Evolutionary conservation across 2,113 vertebrate genomes (phyloP).

Genomic region (Hystrix cristata): DNA sequence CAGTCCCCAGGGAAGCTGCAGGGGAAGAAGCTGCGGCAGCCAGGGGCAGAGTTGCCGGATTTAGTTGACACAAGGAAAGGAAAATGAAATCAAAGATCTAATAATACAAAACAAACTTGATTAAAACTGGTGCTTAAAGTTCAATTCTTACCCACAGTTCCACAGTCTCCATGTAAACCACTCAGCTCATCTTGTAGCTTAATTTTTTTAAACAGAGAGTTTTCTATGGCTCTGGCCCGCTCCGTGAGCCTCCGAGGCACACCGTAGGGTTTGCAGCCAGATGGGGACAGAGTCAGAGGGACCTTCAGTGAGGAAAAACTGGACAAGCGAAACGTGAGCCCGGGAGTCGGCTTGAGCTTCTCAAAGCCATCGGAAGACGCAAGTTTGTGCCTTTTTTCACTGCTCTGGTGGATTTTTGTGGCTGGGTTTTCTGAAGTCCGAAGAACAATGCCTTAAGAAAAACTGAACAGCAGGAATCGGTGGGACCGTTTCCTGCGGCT

Average conservation of each 20-base stretch:
- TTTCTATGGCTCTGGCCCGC: constrained; percentile 84
- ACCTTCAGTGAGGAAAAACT: constrained; percentile 59
- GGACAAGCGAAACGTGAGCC: constrained; percentile 78
- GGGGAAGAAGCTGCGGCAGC: constrained; percentile 77
- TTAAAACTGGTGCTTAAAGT: constrained; percentile 90
- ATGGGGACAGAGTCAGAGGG: constrained; percentile 73
- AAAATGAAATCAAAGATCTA: constrained; percentile 80
- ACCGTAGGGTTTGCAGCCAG: constrained; percentile 76
- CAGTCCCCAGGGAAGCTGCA: constrained; percentile 58
- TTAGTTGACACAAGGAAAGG: constrained; percentile 12
- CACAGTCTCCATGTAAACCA: constrained; percentile 88
- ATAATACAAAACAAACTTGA: constrained; percentile 82
- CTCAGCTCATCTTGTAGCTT: constrained; percentile 88
- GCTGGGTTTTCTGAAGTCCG: constrained; percentile 90
- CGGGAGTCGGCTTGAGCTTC: constrained; percentile 85
- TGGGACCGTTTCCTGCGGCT: constrained; percentile 81
- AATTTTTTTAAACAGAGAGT: constrained; percentile 49
- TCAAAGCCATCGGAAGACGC: constrained; percentile 89
- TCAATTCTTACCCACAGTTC: constrained; percentile 84
- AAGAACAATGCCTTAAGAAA: constrained; percentile 92
- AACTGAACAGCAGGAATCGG: constrained; percentile 80
- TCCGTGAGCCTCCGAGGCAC: constrained; percentile 64
- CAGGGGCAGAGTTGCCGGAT: constrained; percentile 78
- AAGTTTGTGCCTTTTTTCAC: constrained; percentile 92
- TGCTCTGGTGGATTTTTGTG: constrained; percentile 89